phyloP scores from a whole-genome alignment of 1,140 invertebrate species.

The Magallana angulata region DNA sequence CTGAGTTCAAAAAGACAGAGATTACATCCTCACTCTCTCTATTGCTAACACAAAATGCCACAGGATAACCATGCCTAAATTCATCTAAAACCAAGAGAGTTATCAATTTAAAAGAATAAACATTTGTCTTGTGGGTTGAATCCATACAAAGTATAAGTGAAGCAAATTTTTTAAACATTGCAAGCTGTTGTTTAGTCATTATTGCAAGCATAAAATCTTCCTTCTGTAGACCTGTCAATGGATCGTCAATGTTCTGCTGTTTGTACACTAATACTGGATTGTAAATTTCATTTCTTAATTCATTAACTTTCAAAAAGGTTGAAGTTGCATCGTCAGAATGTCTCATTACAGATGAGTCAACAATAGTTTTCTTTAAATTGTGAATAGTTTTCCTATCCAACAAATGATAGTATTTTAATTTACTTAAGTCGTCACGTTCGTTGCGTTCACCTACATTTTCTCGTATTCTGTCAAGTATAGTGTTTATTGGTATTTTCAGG shows the following conservation, averaged over 20 bases:
- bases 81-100: slow-evolving; percentile 41
- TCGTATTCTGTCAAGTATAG: neutral
- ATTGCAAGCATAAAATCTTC: slow-evolving; percentile 38
- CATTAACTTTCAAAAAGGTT: slow-evolving; percentile 6
- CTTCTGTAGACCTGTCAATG: neutral
- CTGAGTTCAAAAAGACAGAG: slow-evolving; percentile 39
- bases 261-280: slow-evolving; percentile 37
- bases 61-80: slow-evolving; percentile 40
- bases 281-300: neutral
- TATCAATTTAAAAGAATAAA: slow-evolving; percentile 14
- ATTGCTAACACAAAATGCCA: slow-evolving; percentile 44
- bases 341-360: slow-evolving; percentile 13
- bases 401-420: slow-evolving; percentile 27
- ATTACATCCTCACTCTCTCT: slow-evolving; percentile 29
- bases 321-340: slow-evolving; percentile 4
- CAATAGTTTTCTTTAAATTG: slow-evolving; percentile 22
- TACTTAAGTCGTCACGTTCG: too few species aligned
- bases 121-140: slow-evolving; percentile 37
- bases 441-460: neutral
- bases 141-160: slow-evolving; percentile 21
- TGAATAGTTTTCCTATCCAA: slow-evolving; percentile 20
- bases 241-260: neutral
- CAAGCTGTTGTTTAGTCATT: slow-evolving; percentile 37
- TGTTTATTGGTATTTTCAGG: neutral
- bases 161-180: slow-evolving; percentile 31